Evolutionary conservation across 2,888 invertebrate species (phyloP).

Genomic region (Cerastoderma edule): DNA sequence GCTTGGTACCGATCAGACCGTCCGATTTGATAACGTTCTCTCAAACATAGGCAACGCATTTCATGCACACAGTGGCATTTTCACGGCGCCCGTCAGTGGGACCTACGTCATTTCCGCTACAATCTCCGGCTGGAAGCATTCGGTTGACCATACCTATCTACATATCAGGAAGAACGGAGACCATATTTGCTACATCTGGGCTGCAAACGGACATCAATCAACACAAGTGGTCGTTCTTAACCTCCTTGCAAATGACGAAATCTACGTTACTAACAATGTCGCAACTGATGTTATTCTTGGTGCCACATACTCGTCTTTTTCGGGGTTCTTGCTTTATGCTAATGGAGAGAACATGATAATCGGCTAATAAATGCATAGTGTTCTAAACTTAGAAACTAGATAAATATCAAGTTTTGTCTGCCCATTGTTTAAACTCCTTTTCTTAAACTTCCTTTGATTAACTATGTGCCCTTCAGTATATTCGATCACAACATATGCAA

Average conservation of each 20-base stretch:
- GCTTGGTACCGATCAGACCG: neutral
- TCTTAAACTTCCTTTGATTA: too few relatives aligned
- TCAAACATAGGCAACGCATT: constrained; percentile 5
- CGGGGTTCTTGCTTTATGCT: constrained; percentile 12
- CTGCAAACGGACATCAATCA: neutral
- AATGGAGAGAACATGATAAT: too few relatives aligned
- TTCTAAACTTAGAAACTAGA: too few relatives aligned
- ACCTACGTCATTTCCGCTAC: neutral
- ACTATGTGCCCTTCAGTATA: too few relatives aligned
- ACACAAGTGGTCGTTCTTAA: neutral
- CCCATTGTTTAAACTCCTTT: too few relatives aligned
- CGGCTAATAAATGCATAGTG: too few relatives aligned
- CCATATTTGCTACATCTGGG: neutral
- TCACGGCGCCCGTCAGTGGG: constrained; percentile 10
- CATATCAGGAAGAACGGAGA: too few relatives aligned
- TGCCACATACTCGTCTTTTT: constrained; percentile 5
- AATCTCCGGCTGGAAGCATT: neutral
- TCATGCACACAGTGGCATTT: constrained; percentile 6
- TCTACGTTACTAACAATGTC: constrained; percentile 1
- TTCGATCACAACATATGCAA: too few relatives aligned
- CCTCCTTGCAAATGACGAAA: neutral
- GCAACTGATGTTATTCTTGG: neutral
- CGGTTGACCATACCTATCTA: too few relatives aligned
- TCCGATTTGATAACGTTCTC: neutral
- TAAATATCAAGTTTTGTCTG: too few relatives aligned